Percentiles rank a stretch among this genome's conserved stretches.
Evolutionary conservation across 2,888 invertebrate genomes (phyloP).

Genomic region (Myopa testacea): DNA sequence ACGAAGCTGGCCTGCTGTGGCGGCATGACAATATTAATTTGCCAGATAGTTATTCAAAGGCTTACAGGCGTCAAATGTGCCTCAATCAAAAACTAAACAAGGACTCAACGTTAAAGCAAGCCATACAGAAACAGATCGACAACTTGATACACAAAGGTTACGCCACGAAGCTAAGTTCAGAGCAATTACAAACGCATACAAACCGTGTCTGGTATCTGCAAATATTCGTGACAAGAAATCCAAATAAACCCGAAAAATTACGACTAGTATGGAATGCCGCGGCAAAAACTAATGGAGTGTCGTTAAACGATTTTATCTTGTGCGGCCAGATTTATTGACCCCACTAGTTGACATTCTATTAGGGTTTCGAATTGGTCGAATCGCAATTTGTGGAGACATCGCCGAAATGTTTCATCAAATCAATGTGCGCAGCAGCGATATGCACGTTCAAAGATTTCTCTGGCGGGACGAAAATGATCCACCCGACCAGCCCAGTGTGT

Average conservation of each 20-base stretch:
- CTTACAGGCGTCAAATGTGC: conserved; percentile 23
- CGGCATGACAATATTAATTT: conserved; percentile 15
- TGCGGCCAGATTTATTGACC: conserved; percentile 29
- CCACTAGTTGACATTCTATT: conserved; percentile 37
- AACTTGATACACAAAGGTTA: neutral
- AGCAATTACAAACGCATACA: too few relatives aligned
- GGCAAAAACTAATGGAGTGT: neutral
- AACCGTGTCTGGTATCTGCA: neutral
- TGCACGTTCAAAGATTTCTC: conserved; percentile 26
- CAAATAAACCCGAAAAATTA: neutral
- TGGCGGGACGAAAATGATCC: conserved; percentile 31
- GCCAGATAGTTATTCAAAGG: neutral
- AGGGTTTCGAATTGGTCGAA: conserved; percentile 31
- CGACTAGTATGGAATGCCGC: conserved; percentile 16
- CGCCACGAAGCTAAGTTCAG: neutral
- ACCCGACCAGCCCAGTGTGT: too few relatives aligned
- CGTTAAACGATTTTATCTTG: conserved; percentile 37
- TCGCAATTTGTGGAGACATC: conserved; percentile 39
- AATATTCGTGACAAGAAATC: neutral
- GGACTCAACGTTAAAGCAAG: conserved; percentile 20
- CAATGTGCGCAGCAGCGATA: conserved; percentile 11
- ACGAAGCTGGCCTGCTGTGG: conserved; percentile 39
- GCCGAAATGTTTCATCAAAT: conserved; percentile 45
- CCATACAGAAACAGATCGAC: neutral
- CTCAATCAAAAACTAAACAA: conserved; percentile 24